Evolutionary conservation across 2,888 invertebrate genomes (phyloP).

Genomic region (Desoria tigrina): DNA sequence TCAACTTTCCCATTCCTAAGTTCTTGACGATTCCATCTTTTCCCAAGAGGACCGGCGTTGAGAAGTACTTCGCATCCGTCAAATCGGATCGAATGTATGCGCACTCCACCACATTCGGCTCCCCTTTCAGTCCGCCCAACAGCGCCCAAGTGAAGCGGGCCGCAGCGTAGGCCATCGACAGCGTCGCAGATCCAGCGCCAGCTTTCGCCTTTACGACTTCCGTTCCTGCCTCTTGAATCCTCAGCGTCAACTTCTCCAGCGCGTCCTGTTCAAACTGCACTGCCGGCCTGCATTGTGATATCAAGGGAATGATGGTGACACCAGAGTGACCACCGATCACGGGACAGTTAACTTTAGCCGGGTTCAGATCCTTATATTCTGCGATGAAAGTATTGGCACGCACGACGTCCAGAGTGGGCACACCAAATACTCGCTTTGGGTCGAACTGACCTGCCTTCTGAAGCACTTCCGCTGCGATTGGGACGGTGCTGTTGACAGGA

Average conservation of each 20-base stretch:
- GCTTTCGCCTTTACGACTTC: conserved; percentile 98
- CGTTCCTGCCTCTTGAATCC: conserved; percentile 99
- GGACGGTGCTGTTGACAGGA: conserved; percentile 98
- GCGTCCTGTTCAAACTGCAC: conserved; percentile 77
- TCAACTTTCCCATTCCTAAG: conserved; percentile 83
- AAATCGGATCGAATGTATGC: conserved; percentile 85
- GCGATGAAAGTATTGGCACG: conserved; percentile 92
- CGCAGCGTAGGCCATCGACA: conserved; percentile 98
- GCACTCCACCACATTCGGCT: conserved; percentile 86
- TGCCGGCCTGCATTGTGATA: conserved; percentile 85
- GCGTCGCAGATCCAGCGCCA: conserved; percentile 96
- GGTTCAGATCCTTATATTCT: conserved; percentile 86
- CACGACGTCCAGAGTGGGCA: conserved; percentile 95
- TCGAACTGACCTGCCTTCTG: conserved; percentile 89
- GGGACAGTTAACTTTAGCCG: conserved; percentile 79
- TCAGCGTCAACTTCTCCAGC: conserved; percentile 80
- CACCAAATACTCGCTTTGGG: conserved; percentile 88
- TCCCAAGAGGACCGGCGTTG: conserved; percentile 85
- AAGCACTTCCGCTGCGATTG: conserved; percentile 91
- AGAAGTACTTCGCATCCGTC: conserved; percentile 89
- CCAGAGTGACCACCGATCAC: conserved; percentile 99
- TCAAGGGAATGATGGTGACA: conserved; percentile 93
- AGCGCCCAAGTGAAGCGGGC: conserved; percentile 85
- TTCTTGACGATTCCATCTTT: conserved; percentile 88
- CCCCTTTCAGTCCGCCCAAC: conserved; percentile 81